Evolutionary conservation across 2,888 invertebrate genomes (phyloP).

Genomic region (Tinea trinotella): DNA sequence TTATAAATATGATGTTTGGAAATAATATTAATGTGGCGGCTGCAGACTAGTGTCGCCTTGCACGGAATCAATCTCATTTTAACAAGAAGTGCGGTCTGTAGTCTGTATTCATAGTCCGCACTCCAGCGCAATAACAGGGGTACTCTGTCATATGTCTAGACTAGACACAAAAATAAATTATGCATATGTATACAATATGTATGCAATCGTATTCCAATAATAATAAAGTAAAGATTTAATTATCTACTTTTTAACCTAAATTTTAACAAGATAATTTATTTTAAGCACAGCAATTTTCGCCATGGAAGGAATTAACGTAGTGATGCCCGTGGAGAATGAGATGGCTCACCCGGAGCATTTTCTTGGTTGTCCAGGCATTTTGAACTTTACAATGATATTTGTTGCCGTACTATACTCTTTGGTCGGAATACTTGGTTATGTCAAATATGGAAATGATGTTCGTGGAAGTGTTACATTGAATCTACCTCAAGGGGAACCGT

Average conservation of each 20-base stretch:
- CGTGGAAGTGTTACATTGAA: slow-evolving; percentile 86
- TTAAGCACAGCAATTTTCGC: slow-evolving; percentile 93
- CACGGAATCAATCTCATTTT: too few relatives aligned
- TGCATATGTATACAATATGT: too few relatives aligned
- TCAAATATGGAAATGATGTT: slow-evolving; percentile 82
- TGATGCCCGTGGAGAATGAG: slow-evolving; percentile 94
- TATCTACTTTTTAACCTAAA: not conserved
- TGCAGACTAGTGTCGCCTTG: too few relatives aligned
- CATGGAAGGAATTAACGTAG: slow-evolving; percentile 95
- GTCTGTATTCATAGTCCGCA: too few relatives aligned
- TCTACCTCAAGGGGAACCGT: slow-evolving; percentile 77
- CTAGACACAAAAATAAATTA: too few relatives aligned
- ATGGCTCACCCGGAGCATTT: slow-evolving; percentile 87
- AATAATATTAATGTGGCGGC: too few relatives aligned
- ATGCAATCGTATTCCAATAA: too few relatives aligned
- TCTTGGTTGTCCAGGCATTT: slow-evolving; percentile 85
- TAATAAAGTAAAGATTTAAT: too few relatives aligned
- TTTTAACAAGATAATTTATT: slow-evolving; percentile 23
- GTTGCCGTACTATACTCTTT: slow-evolving; percentile 84
- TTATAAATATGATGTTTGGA: too few relatives aligned
- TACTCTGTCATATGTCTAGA: too few relatives aligned
- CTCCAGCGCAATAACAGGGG: too few relatives aligned
- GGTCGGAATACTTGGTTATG: slow-evolving; percentile 90
- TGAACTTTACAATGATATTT: slow-evolving; percentile 87
- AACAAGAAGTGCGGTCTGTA: too few relatives aligned